These are phyloP conservation scores for Bugulina stolonifera DNA, from an alignment of 2,888 invertebrate genomes.

Conservation along the genomic window DNA sequence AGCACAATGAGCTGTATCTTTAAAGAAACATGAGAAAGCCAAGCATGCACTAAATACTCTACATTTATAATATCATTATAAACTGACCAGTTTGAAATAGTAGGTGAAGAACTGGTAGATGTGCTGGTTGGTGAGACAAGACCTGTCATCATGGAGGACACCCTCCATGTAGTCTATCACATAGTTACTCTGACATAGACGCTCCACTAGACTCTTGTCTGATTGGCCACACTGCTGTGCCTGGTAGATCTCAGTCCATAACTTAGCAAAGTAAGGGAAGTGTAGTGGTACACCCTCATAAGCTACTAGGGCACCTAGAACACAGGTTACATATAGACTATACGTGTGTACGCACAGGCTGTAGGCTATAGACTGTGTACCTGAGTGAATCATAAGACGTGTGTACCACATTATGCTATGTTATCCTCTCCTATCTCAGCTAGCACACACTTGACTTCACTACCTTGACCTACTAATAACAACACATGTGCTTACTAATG, in stretches of 20 bases:
- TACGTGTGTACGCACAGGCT: no score
- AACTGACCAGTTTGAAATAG: constrained; percentile 75
- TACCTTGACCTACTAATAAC: no score
- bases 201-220: constrained; percentile 73
- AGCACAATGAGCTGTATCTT: no score
- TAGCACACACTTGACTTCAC: no score
- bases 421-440: no score
- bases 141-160: constrained; percentile 78
- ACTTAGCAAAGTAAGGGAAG: constrained; percentile 79
- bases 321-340: no score
- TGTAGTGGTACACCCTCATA: constrained; percentile 82
- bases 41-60: no score
- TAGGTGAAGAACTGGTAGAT: constrained; percentile 81
- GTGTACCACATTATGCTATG: no score
- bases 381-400: no score
- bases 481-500: no score
- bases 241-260: constrained; percentile 82
- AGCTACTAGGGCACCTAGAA: constrained; percentile 67
- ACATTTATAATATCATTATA: constrained; percentile 35
- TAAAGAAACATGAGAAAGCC: no score
- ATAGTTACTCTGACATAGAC: constrained; percentile 74
- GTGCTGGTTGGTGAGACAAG: constrained; percentile 73
- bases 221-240: constrained; percentile 61
- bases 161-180: constrained; percentile 84
- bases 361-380: no score